Base-by-base conservation (phyloP, 92 coral and sea anemone genomes). In the Zoanthus sociatus region DNA sequence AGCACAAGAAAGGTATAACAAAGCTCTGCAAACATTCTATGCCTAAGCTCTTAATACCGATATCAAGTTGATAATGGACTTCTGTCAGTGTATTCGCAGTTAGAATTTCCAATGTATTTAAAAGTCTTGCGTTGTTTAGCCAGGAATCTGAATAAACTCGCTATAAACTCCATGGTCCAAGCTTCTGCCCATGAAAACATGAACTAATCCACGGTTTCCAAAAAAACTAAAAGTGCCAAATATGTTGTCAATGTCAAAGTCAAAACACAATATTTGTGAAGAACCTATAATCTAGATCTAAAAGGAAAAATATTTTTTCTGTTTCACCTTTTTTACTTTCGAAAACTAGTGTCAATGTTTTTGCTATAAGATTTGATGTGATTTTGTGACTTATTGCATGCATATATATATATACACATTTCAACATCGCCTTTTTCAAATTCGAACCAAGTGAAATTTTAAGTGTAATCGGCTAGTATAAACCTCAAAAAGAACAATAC, bases 1-100 rank as follows among this genome's bases (percentile, higher is more conserved):
- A 77, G 68, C n/a, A 77, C 66, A 54, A 53, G 47, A 33, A 77
- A 46, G 67, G 26, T 26, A 26, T 77, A 77, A 53, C 82, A 77
- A 55, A 33, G 8, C 10, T 77, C 82, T 77, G 7, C 67, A 77
- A 77, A 77, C 82, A 77, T 6, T 26, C 32, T 77, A 21, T 44
- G 67, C 16, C 67, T 77, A 77, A 77, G 26, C 12, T 30, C 60
- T 54, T 58, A 77, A 77, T 66, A 53, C 67, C 53, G n/a, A 77
- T 77, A 32, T 33, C 45, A 77, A 26, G 42, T 26, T 77, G 68
- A 77, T 51, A 77, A 77, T 53, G 82, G 82, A 77, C 37, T 77
- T 77, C 26, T 73, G 77, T 17, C 77, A 73, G 47, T 2, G 31
- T 70, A 21, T 37, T 70, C n/a, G 69, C 69, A 70, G 31, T 17